phyloP scores from a whole-genome alignment of 2,113 vertebrate genomes.

The Mustelus asterias region DNA sequence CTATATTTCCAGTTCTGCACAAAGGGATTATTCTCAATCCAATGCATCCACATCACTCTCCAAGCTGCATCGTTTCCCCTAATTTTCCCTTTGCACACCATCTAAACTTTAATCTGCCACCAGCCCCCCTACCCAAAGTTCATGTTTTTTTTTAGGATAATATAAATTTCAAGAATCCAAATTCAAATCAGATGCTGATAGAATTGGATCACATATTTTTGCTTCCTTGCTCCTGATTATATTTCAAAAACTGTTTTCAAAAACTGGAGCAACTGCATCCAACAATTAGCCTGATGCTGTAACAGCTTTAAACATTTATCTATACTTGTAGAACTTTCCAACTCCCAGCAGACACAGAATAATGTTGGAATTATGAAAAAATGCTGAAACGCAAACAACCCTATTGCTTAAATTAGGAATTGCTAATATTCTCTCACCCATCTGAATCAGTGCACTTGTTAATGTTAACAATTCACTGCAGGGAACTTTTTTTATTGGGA shows the following conservation, averaged over 20 bases:
- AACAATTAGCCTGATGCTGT: not conserved
- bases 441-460: not conserved
- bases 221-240: not conserved
- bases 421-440: not conserved
- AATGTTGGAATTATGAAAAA: not conserved
- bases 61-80: not conserved
- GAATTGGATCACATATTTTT: not conserved
- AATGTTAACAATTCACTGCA: not conserved
- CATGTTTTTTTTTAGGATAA: not conserved
- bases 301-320: not conserved
- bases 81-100: not conserved
- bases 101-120: not conserved
- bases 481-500: not conserved
- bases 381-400: not conserved
- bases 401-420: not conserved
- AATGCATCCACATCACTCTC: not conserved
- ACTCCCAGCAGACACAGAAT: not conserved
- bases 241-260: not conserved
- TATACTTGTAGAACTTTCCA: conserved; percentile 8
- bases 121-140: not conserved
- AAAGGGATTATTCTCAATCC: not conserved
- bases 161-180: not conserved
- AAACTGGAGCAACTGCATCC: not conserved
- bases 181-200: not conserved
- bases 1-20: not conserved